These are phyloP conservation scores for Anas flavirostris DNA, from an alignment of 2,797 vertebrate genomes.

Conservation along the genomic window DNA sequence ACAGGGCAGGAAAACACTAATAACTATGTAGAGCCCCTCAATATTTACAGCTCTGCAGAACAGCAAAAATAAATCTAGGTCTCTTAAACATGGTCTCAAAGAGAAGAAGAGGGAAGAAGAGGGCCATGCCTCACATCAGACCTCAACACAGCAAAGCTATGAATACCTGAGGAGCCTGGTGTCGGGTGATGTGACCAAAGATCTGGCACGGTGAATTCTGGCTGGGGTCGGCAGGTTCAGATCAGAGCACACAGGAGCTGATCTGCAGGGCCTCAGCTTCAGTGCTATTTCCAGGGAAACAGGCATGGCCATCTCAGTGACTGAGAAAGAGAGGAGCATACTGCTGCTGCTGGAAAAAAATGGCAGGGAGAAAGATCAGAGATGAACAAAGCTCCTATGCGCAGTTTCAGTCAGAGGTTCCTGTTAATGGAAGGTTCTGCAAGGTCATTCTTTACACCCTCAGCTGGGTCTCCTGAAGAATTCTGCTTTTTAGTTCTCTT, in stretches of 20 bases:
- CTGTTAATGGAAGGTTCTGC: background rate
- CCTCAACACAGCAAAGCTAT: background rate
- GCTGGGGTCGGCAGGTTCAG: rapidly evolving
- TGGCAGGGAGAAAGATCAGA: background rate
- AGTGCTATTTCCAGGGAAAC: background rate
- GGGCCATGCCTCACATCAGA: background rate
- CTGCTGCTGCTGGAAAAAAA: background rate
- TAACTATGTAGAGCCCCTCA: background rate
- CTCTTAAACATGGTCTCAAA: background rate
- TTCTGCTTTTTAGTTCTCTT: background rate
- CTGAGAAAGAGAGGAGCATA: background rate
- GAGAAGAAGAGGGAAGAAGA: background rate
- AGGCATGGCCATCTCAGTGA: rapidly evolving
- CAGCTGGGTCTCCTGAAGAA: background rate
- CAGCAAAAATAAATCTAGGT: background rate
- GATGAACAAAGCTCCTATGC: background rate
- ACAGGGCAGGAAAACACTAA: background rate
- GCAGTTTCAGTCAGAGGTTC: background rate
- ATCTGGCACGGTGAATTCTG: background rate
- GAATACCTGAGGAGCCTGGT: background rate
- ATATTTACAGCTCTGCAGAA: background rate
- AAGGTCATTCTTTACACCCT: background rate
- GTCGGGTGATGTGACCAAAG: background rate
- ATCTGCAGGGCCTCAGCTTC: background rate
- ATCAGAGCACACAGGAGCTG: background rate